A percentile compares a stretch with the other conserved stretches of the same genome.
These are phyloP conservation scores for Eremobia ochroleuca DNA, from an alignment of 2,888 invertebrate species.

Conservation along the genomic window DNA sequence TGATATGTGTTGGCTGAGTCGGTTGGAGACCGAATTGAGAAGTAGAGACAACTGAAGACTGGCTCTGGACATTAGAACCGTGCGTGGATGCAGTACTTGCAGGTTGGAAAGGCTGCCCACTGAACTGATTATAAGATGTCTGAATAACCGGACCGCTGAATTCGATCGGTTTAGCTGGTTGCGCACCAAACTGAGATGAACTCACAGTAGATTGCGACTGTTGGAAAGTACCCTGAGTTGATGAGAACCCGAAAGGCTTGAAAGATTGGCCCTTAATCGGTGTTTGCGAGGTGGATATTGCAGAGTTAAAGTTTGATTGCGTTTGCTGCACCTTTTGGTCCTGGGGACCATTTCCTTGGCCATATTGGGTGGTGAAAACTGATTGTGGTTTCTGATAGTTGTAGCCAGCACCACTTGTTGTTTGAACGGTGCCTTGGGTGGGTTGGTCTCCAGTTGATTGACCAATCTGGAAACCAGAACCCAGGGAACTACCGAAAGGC, in stretches of 20 bases:
- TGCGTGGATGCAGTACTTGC: constrained; percentile 46
- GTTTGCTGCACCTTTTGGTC: constrained; percentile 43
- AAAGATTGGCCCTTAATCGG: constrained; percentile 18
- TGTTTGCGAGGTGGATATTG: constrained; percentile 22
- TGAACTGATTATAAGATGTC: constrained; percentile 27
- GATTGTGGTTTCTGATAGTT: constrained; percentile 48
- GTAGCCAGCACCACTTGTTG: constrained; percentile 28
- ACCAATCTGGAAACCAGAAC: constrained; percentile 33
- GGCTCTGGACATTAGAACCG: constrained; percentile 27
- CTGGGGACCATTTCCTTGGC: constrained; percentile 11
- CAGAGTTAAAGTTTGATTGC: constrained; percentile 37
- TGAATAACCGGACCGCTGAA: constrained; percentile 24
- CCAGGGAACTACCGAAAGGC: constrained; percentile 31
- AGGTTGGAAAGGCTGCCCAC: constrained; percentile 53
- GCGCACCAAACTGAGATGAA: constrained; percentile 36
- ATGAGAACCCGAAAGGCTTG: constrained; percentile 21
- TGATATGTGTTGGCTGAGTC: constrained; percentile 55
- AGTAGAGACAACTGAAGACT: constrained; percentile 28
- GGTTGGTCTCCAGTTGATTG: constrained; percentile 35
- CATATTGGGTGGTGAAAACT: constrained; percentile 21
- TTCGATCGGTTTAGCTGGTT: constrained; percentile 20
- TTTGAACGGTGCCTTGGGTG: constrained; percentile 20
- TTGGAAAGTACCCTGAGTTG: constrained; percentile 26
- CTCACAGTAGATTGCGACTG: constrained; percentile 36
- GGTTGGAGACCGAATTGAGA: constrained; percentile 61